Evolutionary conservation across 1,140 invertebrate species (phyloP).

Genomic region (Copidosoma floridanum): DNA sequence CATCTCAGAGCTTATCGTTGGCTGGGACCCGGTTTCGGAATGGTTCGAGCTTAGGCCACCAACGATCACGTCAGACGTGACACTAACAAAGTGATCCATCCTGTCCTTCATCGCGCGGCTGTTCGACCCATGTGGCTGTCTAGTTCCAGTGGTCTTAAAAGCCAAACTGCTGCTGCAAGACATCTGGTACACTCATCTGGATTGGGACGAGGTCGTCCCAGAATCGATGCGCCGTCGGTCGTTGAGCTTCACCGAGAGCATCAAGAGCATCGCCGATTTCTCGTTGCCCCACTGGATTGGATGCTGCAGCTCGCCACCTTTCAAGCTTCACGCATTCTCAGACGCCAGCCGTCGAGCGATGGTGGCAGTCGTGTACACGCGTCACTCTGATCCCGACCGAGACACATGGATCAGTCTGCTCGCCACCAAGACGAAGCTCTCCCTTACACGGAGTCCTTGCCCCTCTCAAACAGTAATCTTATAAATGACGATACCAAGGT

Average conservation of each 20-base stretch:
- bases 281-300: background rate
- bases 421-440: background rate
- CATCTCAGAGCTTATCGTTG: too few relatives aligned
- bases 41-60: too few relatives aligned
- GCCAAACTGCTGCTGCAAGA: background rate
- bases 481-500: background rate
- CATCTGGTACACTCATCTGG: background rate
- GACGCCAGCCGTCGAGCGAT: too few relatives aligned
- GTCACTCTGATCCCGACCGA: background rate
- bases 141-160: background rate
- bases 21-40: too few relatives aligned
- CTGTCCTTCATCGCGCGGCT: too few relatives aligned
- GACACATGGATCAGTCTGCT: too few relatives aligned
- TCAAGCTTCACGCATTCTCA: too few relatives aligned
- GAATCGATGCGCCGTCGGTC: background rate
- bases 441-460: background rate
- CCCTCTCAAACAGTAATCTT: background rate
- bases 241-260: background rate
- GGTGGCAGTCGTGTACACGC: background rate
- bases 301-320: too few relatives aligned
- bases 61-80: too few relatives aligned
- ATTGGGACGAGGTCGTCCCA: background rate
- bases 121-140: background rate
- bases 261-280: background rate
- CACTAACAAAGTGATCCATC: background rate